Evolutionary conservation across 2,113 vertebrate genomes (phyloP).

Genomic region (Gymnocephalus cernua): DNA sequence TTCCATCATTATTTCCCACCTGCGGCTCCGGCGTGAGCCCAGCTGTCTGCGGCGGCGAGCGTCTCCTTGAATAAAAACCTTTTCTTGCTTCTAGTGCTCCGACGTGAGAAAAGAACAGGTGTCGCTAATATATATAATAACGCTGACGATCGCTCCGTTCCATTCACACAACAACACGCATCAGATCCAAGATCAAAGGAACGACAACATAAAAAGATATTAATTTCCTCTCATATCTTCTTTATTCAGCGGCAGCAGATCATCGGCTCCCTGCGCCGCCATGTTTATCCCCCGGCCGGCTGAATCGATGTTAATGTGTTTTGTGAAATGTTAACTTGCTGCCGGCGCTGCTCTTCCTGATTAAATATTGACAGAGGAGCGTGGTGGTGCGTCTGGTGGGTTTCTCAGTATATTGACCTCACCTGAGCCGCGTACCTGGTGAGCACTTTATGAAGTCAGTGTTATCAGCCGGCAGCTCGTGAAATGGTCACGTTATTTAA

Average conservation of each 20-base stretch:
- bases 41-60: conserved; percentile 34
- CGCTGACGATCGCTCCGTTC: conserved; percentile 31
- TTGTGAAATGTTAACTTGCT: conserved; percentile 73
- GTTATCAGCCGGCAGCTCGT: too few relatives aligned
- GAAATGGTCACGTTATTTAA: too few relatives aligned
- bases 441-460: background rate
- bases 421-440: conserved; percentile 27
- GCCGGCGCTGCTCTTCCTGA: conserved; percentile 60
- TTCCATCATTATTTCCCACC: conserved; percentile 59
- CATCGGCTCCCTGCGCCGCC: conserved; percentile 27
- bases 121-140: conserved; percentile 46
- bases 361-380: conserved; percentile 75
- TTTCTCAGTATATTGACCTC: conserved; percentile 54
- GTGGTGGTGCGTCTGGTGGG: conserved; percentile 30
- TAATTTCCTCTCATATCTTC: background rate
- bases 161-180: conserved; percentile 6
- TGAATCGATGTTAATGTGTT: conserved; percentile 77
- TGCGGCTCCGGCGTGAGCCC: conserved; percentile 50
- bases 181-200: conserved; percentile 9
- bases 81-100: background rate
- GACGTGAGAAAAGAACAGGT: conserved; percentile 64
- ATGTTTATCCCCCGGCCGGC: conserved; percentile 50
- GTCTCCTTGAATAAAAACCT: conserved; percentile 14
- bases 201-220: background rate
- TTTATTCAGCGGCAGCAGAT: conserved; percentile 40